A percentile compares a stretch with the other conserved stretches of the same genome.
phyloP scores from a whole-genome alignment of 37 sponge, comb jelly and placozoan genomes.

The Ephydatia muelleri region DNA sequence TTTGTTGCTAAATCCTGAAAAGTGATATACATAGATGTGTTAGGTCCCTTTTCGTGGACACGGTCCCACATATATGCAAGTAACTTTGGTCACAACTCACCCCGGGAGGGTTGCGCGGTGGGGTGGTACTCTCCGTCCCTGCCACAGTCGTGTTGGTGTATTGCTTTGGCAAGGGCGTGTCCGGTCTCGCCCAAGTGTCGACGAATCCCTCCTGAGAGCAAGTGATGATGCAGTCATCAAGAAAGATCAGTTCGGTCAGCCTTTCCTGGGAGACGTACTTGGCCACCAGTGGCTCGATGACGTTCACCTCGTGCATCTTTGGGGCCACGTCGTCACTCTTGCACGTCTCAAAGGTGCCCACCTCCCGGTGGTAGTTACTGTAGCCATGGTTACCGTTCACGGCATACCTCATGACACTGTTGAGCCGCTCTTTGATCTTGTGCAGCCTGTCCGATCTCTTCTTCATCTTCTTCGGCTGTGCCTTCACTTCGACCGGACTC shows the following conservation, averaged over 20 bases:
- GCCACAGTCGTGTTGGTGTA: too few relatives aligned
- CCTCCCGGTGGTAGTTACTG: background rate
- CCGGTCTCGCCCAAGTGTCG: constrained; percentile 64
- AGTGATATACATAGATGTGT: too few relatives aligned
- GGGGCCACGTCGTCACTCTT: constrained; percentile 71
- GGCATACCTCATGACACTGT: background rate
- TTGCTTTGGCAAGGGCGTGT: background rate
- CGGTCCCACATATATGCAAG: too few relatives aligned
- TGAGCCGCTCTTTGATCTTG: background rate
- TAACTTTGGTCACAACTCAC: constrained; percentile 18
- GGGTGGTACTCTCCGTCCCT: too few relatives aligned
- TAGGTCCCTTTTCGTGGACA: too few relatives aligned
- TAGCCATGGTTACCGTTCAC: background rate
- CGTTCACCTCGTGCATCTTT: constrained; percentile 79
- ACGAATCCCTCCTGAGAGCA: constrained; percentile 78
- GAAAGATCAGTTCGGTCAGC: constrained; percentile 78
- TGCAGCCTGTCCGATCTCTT: background rate
- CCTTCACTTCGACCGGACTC: background rate
- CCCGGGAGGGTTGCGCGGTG: constrained; percentile 23
- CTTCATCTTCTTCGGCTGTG: background rate
- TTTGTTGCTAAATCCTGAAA: too few relatives aligned
- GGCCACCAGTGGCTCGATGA: constrained; percentile 80
- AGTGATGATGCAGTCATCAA: constrained; percentile 69
- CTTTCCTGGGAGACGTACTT: constrained; percentile 78
- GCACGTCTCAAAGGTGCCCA: constrained; percentile 48